Evolutionary conservation across 1,140 invertebrate genomes (phyloP).

Genomic region (Pararge aegeria): DNA sequence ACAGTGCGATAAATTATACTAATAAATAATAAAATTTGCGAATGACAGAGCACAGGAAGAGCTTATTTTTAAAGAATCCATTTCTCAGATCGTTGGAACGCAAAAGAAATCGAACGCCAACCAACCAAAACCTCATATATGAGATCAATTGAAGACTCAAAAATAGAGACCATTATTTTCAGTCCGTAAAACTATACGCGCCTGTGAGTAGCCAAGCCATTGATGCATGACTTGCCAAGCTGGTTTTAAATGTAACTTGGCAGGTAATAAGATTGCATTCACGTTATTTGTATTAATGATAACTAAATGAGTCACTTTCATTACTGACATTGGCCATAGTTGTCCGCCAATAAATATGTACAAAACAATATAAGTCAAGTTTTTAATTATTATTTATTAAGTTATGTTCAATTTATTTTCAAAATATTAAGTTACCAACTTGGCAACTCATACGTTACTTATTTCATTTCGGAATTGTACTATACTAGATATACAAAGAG

Average conservation of each 20-base stretch:
- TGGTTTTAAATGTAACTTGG: background rate
- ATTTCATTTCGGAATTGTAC: no score
- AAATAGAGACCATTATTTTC: conserved; percentile 6
- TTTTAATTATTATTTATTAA: no score
- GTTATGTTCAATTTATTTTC: no score
- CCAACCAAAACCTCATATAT: conserved; percentile 25
- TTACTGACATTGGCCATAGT: no score
- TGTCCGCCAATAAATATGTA: no score
- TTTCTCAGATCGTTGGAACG: conserved; percentile 57
- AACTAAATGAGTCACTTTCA: no score
- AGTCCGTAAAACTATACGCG: background rate
- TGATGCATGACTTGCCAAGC: no score
- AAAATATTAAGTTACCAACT: no score
- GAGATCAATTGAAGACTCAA: conserved; percentile 31
- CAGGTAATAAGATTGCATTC: no score
- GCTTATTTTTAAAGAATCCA: conserved; percentile 19
- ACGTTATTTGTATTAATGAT: no score
- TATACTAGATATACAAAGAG: no score
- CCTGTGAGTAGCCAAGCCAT: background rate
- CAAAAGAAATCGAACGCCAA: conserved; percentile 35
- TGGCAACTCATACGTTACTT: background rate
- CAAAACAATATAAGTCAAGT: no score
- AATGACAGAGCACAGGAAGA: conserved; percentile 33
- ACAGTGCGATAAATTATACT: conserved; percentile 37
- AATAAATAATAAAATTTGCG: conserved; percentile 43